Evolutionary conservation across 2,888 invertebrate genomes (phyloP), one percentile per base, ranked within the genome.

Genomic region (Drosophila colorata): DNA sequence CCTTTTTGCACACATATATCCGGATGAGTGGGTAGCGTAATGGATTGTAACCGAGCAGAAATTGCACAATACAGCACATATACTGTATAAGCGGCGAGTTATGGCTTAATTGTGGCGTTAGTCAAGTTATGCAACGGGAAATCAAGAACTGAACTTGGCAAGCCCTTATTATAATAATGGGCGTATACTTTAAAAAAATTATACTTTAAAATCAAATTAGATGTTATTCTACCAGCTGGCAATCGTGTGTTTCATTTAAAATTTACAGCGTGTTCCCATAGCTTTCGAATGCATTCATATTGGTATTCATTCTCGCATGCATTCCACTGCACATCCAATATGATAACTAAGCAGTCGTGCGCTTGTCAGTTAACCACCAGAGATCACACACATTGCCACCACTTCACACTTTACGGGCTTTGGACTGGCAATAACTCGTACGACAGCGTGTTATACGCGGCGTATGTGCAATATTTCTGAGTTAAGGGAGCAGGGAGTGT

Each of bases 91-190:
- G 40, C 61, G 69, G 59, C 49, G 61, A 71, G 85, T 75, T 87
- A 78, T 81, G 81, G 78, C 79, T 82, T 82, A 82, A 82, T 82
- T 82, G 81, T 69, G 66, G 52, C 67, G 60, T 72, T 60, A 76
- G 58, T 43, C 33, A 44, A 52, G 64, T 55, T 59, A 59, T 64
- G 37, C 44, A n/a, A 11, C 23, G 37, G 37, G 16, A 18, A 20
- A 38, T 31, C 14, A 11, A 20, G 9, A 20, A 11, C 25, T 25
- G 7, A 7, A 7, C 8, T 25, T 7, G 25, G 7, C 25, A 8
- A 8, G 25, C 7, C 7, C 8, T n/a, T n/a, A n/a, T n/a, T n/a
- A n/a, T n/a, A n/a, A n/a, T n/a, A n/a, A n/a, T n/a, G n/a, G n/a
- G n/a, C n/a, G n/a, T n/a, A n/a, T n/a, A n/a, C n/a, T n/a, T n/a